These are phyloP conservation scores for Brachionus paranguensis DNA, from an alignment of 1,140 invertebrate genomes.

Conservation along the genomic window DNA sequence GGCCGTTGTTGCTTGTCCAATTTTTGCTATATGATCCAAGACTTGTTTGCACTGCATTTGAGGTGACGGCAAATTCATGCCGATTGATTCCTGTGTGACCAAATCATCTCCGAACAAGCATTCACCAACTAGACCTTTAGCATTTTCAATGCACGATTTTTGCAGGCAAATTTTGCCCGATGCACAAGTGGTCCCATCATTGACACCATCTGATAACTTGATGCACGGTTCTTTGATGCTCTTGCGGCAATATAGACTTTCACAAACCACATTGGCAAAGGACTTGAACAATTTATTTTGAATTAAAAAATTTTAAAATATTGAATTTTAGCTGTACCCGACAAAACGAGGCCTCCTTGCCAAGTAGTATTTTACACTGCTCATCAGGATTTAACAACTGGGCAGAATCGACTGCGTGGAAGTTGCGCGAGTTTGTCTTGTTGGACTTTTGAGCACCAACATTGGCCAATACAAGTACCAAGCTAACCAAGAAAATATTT, in stretches of 20 bases:
- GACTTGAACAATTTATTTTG: neutral
- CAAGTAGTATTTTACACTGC: slow-evolving; percentile 7
- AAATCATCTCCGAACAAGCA: slow-evolving; percentile 11
- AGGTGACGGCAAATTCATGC: neutral
- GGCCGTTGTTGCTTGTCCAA: neutral
- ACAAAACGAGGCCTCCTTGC: slow-evolving; percentile 10
- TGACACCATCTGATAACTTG: neutral
- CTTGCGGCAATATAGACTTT: neutral
- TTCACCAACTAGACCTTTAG: neutral
- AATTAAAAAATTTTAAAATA: neutral
- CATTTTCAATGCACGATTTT: neutral
- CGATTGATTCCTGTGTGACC: slow-evolving; percentile 1
- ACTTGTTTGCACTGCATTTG: slow-evolving; percentile 4
- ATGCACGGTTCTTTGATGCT: neutral
- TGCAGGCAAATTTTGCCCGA: slow-evolving; percentile 6
- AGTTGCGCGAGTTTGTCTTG: neutral
- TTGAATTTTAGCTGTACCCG: neutral
- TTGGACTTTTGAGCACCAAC: neutral
- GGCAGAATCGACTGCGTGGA: neutral
- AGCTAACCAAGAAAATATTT: neutral
- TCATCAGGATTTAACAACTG: slow-evolving; percentile 1
- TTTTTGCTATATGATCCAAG: neutral
- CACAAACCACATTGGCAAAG: neutral
- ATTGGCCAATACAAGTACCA: neutral
- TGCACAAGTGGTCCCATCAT: neutral